Base-by-base conservation (phyloP, 2,888 invertebrate species). In the Acrobasis repandana region DNA sequence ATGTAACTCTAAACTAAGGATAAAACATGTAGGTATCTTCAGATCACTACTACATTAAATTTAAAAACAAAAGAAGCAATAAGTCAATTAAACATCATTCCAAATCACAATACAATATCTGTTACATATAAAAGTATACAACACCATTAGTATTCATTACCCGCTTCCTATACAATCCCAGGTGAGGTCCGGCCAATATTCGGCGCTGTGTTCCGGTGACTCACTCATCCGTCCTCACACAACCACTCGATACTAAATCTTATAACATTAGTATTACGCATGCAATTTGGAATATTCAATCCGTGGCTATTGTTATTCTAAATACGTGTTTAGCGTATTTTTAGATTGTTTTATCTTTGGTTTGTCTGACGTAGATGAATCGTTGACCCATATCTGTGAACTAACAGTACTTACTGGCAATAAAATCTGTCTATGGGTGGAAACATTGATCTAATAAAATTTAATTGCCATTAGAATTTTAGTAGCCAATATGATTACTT, bases 121-220 rank as follows among this genome's bases (percentile, higher is more conserved):
- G 63, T 62, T 62, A 66, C 65, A 61, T 64, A 62, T 60, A 63
- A 16, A 48, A 15, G 62, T 43, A 52, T 56, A 52, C 49, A 57
- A 16, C 16, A 16, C 28, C 71, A 78, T 85, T 74, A 76, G 75
- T 82, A 89, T 89, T 85, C 86, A 75, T 70, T 67, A 67, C 70
- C 69, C 70, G 82, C 76, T 61, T 70, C 62, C 66, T 68, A 71
- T 74, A 68, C 73, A 68, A 70, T 76, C 75, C 78, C 82, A 82
- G 83, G 85, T 84, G 79, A 82, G 81, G 76, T 80, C 81, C 81
- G 81, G 76, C 82, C 81, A 59, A 60, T 63, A 80, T 82, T 80
- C 78, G 82, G 79, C 77, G 72, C 79, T 74, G 72, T 78, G 85
- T 87, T 88, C 88, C 88, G 88, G 88, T 90, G 89, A 90, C 73